phyloP scores from a whole-genome alignment of 2,113 vertebrate species.

The Rhinoderma darwinii region DNA sequence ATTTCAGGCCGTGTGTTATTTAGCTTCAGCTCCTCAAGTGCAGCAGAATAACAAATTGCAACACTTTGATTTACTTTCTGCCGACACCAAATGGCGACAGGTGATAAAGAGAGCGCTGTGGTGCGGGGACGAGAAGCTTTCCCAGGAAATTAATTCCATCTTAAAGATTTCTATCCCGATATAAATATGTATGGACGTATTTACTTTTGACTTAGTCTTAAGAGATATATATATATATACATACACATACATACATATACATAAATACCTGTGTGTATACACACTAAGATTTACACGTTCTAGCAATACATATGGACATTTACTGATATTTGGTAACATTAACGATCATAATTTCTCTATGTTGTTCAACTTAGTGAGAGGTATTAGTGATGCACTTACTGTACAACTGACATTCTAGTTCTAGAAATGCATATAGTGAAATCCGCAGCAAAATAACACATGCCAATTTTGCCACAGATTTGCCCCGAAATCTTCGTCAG shows the following conservation, averaged over 20 bases:
- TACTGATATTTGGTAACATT: not conserved
- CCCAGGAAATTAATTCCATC: constrained; percentile 96
- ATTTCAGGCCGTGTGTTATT: constrained; percentile 89
- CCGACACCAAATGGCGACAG: constrained; percentile 90
- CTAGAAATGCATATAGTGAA: no score
- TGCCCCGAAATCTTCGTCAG: no score
- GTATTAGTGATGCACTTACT: no score
- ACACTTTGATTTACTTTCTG: constrained; percentile 89
- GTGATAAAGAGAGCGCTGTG: constrained; percentile 91
- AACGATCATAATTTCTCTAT: no score
- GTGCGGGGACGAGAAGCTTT: constrained; percentile 90
- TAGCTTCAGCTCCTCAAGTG: constrained; percentile 88
- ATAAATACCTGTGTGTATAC: not conserved
- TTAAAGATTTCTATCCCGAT: constrained; percentile 90
- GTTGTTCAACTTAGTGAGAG: no score
- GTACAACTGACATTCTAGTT: no score
- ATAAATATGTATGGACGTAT: constrained; percentile 57
- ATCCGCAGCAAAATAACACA: no score
- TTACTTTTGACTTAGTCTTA: constrained; percentile 29
- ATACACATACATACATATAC: constrained; percentile 29
- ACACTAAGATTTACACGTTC: no score
- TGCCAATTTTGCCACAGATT: no score
- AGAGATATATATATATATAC: constrained; percentile 38
- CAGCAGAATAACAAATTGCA: constrained; percentile 86
- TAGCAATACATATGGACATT: not conserved